Evolutionary conservation across 2,113 vertebrate species (phyloP).

Genomic region (Acanthochromis polyacanthus): DNA sequence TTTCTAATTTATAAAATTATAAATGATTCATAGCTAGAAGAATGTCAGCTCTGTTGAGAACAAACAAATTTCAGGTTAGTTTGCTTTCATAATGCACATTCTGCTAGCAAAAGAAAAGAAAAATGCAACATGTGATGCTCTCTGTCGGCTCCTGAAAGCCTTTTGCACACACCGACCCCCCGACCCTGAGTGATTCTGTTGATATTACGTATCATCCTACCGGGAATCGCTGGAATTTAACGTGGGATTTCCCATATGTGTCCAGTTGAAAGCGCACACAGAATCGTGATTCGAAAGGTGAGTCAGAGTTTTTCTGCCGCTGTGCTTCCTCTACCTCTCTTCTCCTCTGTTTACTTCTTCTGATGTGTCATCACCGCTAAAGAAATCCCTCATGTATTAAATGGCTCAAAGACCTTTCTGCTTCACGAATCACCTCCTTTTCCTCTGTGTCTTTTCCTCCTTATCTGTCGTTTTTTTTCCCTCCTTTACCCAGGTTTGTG

Average conservation of each 20-base stretch:
- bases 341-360: slow-evolving; percentile 48
- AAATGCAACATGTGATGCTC: background rate
- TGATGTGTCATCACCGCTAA: slow-evolving; percentile 60
- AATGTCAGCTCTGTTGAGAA: too few relatives aligned
- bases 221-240: slow-evolving; percentile 15
- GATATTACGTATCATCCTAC: background rate
- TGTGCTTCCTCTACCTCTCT: slow-evolving; percentile 29
- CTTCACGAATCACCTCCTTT: slow-evolving; percentile 47
- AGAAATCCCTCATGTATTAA: slow-evolving; percentile 60
- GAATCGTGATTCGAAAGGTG: slow-evolving; percentile 35
- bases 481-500: slow-evolving; percentile 18
- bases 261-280: slow-evolving; percentile 27
- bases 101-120: background rate
- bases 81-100: background rate
- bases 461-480: slow-evolving; percentile 34
- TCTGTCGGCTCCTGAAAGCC: background rate
- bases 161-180: background rate
- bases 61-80: background rate
- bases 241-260: slow-evolving; percentile 41
- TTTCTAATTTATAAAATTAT: too few relatives aligned
- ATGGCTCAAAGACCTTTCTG: slow-evolving; percentile 61
- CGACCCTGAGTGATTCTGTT: slow-evolving; percentile 16
- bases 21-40: too few relatives aligned
- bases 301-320: slow-evolving; percentile 55
- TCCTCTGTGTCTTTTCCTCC: slow-evolving; percentile 27